These are phyloP conservation scores for Ceratoteleas bidentatus DNA, from an alignment of 1,140 invertebrate genomes.

Conservation along the genomic window DNA sequence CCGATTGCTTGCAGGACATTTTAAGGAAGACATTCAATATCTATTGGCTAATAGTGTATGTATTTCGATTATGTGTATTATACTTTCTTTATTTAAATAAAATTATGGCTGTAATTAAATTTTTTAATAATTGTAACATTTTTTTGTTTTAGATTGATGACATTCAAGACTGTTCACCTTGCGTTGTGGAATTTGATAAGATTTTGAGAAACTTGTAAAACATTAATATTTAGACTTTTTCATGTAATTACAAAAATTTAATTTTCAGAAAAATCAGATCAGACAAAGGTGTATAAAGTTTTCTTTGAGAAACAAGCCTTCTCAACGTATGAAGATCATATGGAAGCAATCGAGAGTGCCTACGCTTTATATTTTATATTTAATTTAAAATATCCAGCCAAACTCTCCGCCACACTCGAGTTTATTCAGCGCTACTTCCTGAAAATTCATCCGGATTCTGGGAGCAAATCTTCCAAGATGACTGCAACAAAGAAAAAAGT, in stretches of 20 bases:
- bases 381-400: constrained; percentile 22
- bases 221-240: too few relatives aligned
- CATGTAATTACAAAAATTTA: too few relatives aligned
- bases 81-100: too few relatives aligned
- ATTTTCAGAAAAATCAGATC: constrained; percentile 8
- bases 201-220: constrained; percentile 2
- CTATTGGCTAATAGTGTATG: too few relatives aligned
- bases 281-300: constrained; percentile 1
- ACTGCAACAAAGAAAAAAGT: constrained; percentile 23
- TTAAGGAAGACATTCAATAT: too few relatives aligned
- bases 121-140: too few relatives aligned
- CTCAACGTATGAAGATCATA: not conserved
- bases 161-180: constrained; percentile 10
- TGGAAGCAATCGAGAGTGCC: constrained; percentile 20
- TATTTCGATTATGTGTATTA: too few relatives aligned
- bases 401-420: constrained; percentile 21
- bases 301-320: constrained; percentile 23
- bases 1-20: too few relatives aligned
- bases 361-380: constrained; percentile 25
- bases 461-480: constrained; percentile 16
- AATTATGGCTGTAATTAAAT: too few relatives aligned
- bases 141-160: constrained; percentile 10
- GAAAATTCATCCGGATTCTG: constrained; percentile 24
- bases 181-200: not conserved
- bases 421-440: constrained; percentile 25